Evolutionary conservation across 2,113 vertebrate species (phyloP).

Genomic region (Azemiops feae): DNA sequence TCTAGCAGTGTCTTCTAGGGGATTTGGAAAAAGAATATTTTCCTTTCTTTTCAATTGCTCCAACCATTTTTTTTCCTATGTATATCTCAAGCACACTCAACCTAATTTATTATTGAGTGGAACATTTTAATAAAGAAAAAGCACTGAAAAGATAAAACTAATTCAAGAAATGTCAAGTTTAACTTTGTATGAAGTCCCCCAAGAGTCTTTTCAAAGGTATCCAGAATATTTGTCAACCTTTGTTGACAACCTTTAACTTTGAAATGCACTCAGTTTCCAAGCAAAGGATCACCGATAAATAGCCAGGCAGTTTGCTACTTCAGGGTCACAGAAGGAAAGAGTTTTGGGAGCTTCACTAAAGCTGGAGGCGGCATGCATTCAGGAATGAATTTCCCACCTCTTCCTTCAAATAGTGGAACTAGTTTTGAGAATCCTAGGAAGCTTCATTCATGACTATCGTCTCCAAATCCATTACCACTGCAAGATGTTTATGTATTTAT

Average conservation of each 20-base stretch:
- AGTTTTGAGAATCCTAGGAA: background rate
- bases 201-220: background rate
- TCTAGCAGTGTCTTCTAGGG: background rate
- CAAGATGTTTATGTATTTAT: background rate
- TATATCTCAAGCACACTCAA: background rate
- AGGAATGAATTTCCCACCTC: background rate
- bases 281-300: background rate
- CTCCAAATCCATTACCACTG: background rate
- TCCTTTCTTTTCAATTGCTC: background rate
- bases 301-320: background rate
- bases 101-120: background rate
- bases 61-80: background rate
- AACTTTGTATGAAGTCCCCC: background rate
- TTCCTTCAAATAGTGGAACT: background rate
- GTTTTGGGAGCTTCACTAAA: background rate
- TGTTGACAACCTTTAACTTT: background rate
- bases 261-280: background rate
- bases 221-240: background rate
- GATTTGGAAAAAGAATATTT: background rate
- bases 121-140: background rate
- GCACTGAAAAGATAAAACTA: background rate
- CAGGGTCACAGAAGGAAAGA: background rate
- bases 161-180: background rate
- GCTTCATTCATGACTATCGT: background rate
- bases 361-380: background rate